Conservation (phyloP, 1,140 invertebrate species). For the Diplogasteroides magnus region DNA sequence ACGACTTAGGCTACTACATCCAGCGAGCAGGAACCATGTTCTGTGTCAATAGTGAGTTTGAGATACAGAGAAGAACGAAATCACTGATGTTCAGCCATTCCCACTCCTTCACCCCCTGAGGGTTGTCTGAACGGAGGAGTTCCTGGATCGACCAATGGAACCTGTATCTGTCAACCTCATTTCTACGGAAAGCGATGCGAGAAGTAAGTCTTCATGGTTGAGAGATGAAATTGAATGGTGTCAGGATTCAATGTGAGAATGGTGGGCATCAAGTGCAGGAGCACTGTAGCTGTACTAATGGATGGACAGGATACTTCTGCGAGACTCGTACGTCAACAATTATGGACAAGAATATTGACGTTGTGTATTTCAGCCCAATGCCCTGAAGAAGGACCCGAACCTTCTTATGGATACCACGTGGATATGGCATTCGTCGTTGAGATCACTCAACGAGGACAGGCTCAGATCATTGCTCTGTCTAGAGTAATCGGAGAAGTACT, state of each 20-base stretch:
- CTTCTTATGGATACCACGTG: slow-evolving; percentile 16
- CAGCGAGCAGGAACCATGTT: slow-evolving; percentile 33
- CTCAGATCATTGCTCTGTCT: slow-evolving; percentile 1
- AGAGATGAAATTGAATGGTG: background rate
- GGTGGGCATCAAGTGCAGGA: slow-evolving; percentile 27
- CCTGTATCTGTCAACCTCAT: slow-evolving; percentile 34
- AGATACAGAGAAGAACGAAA: background rate
- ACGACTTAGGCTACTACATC: slow-evolving; percentile 25
- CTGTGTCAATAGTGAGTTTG: slow-evolving; percentile 19
- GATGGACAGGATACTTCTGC: slow-evolving; percentile 24
- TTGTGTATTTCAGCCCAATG: slow-evolving; percentile 7
- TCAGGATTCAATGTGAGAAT: slow-evolving; percentile 23
- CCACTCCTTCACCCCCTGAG: slow-evolving; percentile 23
- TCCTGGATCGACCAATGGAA: slow-evolving; percentile 20
- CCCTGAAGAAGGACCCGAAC: slow-evolving; percentile 14
- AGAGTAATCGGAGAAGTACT: slow-evolving; percentile 19
- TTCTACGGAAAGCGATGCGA: slow-evolving; percentile 31
- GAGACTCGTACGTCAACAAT: background rate
- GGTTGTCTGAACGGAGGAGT: slow-evolving; percentile 37
- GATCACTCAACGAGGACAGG: slow-evolving; percentile 19
- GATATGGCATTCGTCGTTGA: slow-evolving; percentile 39
- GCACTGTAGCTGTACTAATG: slow-evolving; percentile 26
- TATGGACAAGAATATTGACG: background rate
- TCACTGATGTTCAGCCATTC: background rate
- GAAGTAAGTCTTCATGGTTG: slow-evolving; percentile 8